Conservation (phyloP, 2,113 vertebrate species). For the Orthonyx spaldingii region DNA sequence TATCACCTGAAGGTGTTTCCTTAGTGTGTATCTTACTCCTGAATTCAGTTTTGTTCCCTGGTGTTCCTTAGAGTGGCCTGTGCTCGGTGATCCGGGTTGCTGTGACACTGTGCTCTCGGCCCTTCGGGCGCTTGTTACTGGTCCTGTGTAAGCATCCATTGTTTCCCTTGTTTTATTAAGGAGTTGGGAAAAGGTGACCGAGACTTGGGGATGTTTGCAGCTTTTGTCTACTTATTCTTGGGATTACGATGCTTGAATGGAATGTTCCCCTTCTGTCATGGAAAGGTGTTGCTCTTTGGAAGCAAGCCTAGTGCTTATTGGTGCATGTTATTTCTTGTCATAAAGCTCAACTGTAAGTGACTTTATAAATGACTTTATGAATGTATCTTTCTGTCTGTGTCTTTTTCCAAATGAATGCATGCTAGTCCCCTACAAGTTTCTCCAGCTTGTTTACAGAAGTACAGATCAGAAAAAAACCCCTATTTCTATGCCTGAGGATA, state of each 20-base stretch:
- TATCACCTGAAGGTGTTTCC: neutral
- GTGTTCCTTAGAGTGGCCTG: neutral
- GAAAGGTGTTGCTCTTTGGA: neutral
- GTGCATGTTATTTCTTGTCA: neutral
- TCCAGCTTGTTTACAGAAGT: neutral
- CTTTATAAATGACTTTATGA: neutral
- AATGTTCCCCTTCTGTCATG: neutral
- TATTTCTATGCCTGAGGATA: slow-evolving; percentile 13
- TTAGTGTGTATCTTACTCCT: neutral
- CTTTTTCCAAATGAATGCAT: neutral
- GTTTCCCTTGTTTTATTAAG: neutral
- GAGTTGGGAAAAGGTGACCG: neutral
- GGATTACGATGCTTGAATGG: neutral
- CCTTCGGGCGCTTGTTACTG: accelerated
- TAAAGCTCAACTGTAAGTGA: neutral
- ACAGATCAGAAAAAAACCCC: neutral
- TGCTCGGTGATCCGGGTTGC: neutral
- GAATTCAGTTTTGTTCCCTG: neutral
- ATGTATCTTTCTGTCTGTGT: neutral
- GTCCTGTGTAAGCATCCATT: accelerated
- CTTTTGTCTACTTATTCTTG: neutral
- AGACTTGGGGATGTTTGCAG: neutral
- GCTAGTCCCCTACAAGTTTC: neutral
- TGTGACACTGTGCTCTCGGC: accelerated
- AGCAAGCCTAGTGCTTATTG: neutral